Evolutionary conservation across 2,797 vertebrate genomes (phyloP), one percentile per base, ranked within the genome.

Genomic region (Ceyx erithaca): DNA sequence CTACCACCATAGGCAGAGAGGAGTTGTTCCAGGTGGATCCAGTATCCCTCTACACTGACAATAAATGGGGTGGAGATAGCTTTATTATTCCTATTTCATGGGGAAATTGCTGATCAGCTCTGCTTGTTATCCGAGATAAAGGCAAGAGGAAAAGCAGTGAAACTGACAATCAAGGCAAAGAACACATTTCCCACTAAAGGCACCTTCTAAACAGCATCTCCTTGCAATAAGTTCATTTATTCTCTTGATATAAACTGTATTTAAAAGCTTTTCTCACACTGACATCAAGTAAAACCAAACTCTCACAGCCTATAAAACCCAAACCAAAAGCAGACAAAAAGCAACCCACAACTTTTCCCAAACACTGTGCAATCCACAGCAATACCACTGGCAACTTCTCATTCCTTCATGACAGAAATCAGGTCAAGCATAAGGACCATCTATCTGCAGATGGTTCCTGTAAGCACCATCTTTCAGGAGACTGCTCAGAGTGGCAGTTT

Each of bases 41-140:
- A 64, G 35, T 33, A 75, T 45, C 55, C 48, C 52, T 41, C 55
- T 75, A 85, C 9, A 14, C 6, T 62, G 61, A 10, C 35, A 85
- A 72, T 76, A 92, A 94, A 87, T 87, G 71, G 64, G 31, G 28
- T 61, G 21, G 48, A 82, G 69, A 69, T 80, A 46, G 72, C 23
- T 93, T 93, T 92, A 66, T 93, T 90, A 76, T 85, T 93, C 41
- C 43, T 92, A 41, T 87, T 94, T 87, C 77, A 52, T 70, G 64
- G 46, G 49, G 78, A 93, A 87, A 77, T 54, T 83, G 62, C 81
- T 89, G 86, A 90, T 87, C 82, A 85, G 69, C 80, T 85, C 76
- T 89, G 55, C 79, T 89, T 90, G 43, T 85, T 89, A 69, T 54
- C 69, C 1, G 1, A 78, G 43, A 80, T 72, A 90, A 85, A 93